Percentiles rank a stretch among this genome's conserved stretches.
These are phyloP conservation scores for Latrodectus elegans DNA, from an alignment of 2,888 invertebrate genomes.

Conservation along the genomic window DNA sequence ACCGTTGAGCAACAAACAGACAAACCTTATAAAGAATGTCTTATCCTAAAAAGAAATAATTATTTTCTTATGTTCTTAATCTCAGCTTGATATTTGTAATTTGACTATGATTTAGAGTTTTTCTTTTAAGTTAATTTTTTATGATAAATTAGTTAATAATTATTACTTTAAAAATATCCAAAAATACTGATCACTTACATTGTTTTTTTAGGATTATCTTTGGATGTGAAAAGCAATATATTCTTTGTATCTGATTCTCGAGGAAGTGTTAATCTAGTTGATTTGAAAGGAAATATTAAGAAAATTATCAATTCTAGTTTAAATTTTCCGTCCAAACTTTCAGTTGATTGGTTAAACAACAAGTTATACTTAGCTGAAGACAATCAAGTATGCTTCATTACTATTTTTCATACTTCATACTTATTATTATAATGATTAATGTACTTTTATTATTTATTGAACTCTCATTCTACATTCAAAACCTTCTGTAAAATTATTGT, in stretches of 20 bases:
- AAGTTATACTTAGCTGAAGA: constrained; percentile 88
- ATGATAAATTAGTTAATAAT: background rate
- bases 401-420: too few species aligned
- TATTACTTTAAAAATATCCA: background rate
- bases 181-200: background rate
- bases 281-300: constrained; percentile 66
- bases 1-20: too few species aligned
- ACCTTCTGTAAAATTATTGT: too few species aligned
- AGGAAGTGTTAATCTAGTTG: constrained; percentile 80
- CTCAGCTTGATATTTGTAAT: background rate
- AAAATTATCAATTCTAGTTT: constrained; percentile 68
- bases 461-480: background rate
- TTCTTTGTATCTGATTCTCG: constrained; percentile 86
- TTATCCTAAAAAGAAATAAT: too few species aligned
- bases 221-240: constrained; percentile 82
- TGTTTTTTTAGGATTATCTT: constrained; percentile 81
- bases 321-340: constrained; percentile 75
- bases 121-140: background rate
- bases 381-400: constrained; percentile 75
- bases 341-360: constrained; percentile 92
- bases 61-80: too few species aligned
- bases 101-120: background rate
- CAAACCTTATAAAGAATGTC: too few species aligned
- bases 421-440: background rate
- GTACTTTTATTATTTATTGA: background rate